Conservation (phyloP, 2,797 vertebrate species). For the Ispidina picta region DNA sequence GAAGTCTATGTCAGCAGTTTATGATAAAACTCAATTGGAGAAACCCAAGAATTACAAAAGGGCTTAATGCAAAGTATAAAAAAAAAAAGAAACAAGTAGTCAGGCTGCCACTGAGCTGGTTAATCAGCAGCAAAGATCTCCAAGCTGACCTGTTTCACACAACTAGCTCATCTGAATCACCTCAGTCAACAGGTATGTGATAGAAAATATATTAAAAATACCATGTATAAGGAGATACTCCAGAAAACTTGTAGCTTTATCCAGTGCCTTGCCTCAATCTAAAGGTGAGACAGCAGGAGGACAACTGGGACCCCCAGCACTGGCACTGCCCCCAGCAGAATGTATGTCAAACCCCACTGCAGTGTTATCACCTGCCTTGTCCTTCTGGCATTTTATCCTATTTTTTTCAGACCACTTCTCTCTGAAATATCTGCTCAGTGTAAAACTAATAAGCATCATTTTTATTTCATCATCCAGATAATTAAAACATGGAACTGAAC, state of each 20-base stretch:
- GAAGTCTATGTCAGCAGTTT: neutral
- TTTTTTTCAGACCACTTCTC: neutral
- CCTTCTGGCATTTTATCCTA: neutral
- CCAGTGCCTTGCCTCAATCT: neutral
- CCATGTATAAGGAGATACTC: neutral
- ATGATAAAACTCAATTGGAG: neutral
- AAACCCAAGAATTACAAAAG: too few relatives aligned
- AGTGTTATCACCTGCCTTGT: neutral
- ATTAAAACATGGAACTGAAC: slow-evolving; percentile 59
- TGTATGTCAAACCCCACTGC: neutral
- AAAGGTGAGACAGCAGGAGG: neutral
- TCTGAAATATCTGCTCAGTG: neutral
- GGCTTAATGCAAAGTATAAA: neutral
- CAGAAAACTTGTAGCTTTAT: neutral
- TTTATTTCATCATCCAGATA: slow-evolving; percentile 46
- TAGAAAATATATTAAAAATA: neutral
- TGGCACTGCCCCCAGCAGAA: neutral
- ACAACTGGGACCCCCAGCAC: neutral
- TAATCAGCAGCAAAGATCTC: neutral
- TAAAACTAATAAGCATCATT: slow-evolving; percentile 20
- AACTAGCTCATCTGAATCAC: neutral
- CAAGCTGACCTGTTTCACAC: neutral
- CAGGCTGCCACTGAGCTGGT: neutral
- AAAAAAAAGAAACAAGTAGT: neutral
- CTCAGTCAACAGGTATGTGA: neutral